Evolutionary conservation across 2,797 vertebrate genomes (phyloP).

Genomic region (Adelosebastes latens): DNA sequence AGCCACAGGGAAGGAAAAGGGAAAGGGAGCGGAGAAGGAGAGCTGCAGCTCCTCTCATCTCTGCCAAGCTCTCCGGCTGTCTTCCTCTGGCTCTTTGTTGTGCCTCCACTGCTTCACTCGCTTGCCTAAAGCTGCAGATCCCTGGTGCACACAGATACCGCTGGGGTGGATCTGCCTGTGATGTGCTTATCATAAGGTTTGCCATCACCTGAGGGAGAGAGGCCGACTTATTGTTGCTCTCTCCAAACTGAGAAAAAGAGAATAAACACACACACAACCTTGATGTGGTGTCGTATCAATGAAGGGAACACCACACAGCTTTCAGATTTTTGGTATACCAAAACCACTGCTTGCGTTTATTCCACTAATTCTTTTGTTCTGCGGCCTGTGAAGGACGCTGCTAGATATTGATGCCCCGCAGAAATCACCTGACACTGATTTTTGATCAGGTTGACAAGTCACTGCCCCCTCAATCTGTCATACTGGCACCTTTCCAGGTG

Average conservation of each 20-base stretch:
- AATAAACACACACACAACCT: conserved; percentile 39
- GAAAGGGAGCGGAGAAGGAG: conserved; percentile 41
- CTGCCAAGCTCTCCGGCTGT: conserved; percentile 63
- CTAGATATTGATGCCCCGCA: conserved; percentile 46
- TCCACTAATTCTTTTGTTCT: conserved; percentile 55
- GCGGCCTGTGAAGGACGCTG: conserved; percentile 4
- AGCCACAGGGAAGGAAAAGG: conserved; percentile 38
- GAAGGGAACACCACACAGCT: conserved; percentile 2
- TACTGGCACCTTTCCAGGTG: conserved; percentile 57
- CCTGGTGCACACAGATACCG: conserved; percentile 71
- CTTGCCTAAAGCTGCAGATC: conserved; percentile 62
- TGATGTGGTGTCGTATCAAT: conserved; percentile 34
- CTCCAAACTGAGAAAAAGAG: conserved; percentile 31
- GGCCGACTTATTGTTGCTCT: conserved; percentile 44
- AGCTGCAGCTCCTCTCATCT: conserved; percentile 61
- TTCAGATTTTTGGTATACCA: conserved; percentile 5
- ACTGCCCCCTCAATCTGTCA: conserved; percentile 54
- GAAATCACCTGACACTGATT: conserved; percentile 68
- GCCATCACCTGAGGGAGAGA: conserved; percentile 70
- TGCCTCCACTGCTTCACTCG: conserved; percentile 48
- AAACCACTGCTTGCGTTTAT: conserved; percentile 34
- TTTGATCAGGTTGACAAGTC: conserved; percentile 65
- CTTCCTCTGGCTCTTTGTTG: conserved; percentile 79
- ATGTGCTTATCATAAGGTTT: conserved; percentile 75
- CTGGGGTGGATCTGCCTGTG: conserved; percentile 69